Base-by-base conservation (phyloP, 2,113 vertebrate genomes). In the Mastomys coucha region DNA sequence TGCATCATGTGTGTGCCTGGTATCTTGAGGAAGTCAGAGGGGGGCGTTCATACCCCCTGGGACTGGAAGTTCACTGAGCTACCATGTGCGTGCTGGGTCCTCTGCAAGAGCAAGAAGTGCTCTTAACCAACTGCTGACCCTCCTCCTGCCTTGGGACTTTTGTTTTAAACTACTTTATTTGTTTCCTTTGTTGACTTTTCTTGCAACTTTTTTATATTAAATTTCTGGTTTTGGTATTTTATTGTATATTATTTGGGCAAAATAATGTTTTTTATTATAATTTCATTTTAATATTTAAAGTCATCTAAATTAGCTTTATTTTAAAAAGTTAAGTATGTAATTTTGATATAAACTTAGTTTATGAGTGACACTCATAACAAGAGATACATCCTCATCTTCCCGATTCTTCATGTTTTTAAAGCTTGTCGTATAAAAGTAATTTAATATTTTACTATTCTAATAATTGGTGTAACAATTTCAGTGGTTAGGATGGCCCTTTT, bases 131-230 rank as follows among this genome's bases (percentile, higher is more conserved):
- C 56, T 33, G 7, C 20, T 39, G 36, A 33, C 63, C 26, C 58
- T 85, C n/a, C 39, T 45, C 81, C n/a, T 63, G n/a, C n/a, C 58
- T 58, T 12, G 19, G 39, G 8, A 53, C 65, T 70, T 88, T 82
- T 2, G 80, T 95, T 88, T 93, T 95, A 95, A 94, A 91, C 39
- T 39, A 24, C 24, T 19, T 91, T 96, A 51, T 95, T 94, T 96
- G 67, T 95, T 91, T 92, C 5, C 9, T 92, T 5, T 14, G 91
- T 5, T 91, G 91, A 51, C 80, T 95, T 95, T 91, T 39, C 6
- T 45, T 91, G n/a, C 69, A 92, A 33, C 22, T 77, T 92, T 80
- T 53, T 58, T n/a, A 58, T 60, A 39, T 39, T 60, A 82, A 39
- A 60, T 39, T 84, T 63, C 16, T 4, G 26, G 42, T 81, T 81